Evolutionary conservation across 2,888 invertebrate genomes (phyloP), one percentile per base, ranked within the genome.

Genomic region (Andrena camellia): DNA sequence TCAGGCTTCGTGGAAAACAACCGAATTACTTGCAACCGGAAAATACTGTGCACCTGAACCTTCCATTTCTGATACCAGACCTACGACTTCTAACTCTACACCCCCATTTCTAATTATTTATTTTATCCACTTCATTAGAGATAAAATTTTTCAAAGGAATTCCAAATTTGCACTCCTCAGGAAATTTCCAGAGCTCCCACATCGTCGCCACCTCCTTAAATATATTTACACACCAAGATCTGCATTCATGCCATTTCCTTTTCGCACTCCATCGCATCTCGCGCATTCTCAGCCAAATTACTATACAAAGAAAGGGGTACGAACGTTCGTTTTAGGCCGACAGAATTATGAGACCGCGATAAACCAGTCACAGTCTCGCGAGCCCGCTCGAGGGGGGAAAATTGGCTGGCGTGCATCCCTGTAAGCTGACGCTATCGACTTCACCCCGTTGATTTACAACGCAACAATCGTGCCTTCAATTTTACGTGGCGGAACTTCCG

Each of bases 371-470:
- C 10, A 29, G 6, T 31, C n/a, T 33, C 31, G 31, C 29, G 31
- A 0, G n/a, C 2, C n/a, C n/a, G 13, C 29, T 48, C 31, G 54
- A 54, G 42, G 23, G 23, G 54, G 31, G 64, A 73, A 77, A 64
- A 73, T 64, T 73, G 76, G 17, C 73, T 20, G 42, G 7, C 20
- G n/a, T 13, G 29, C 17, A 63, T 72, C 73, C 52, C 74, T 23
- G 63, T 42, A n/a, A 63, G 29, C 67, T n/a, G 67, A 10, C 74
- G 23, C 17, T 66, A 57, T 42, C 52, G 26, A n/a, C 33, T n/a
- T 29, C 42, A 13, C 8, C 17, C 0, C 29, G 23, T 63, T 54
- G 70, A 63, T 76, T 76, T 70, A 31, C 42, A 64, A 62, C 20
- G 13, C 50, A 48, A 50, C 50, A 75, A 75, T 62, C 73, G 29